Conservation (phyloP, 2,113 vertebrate genomes). For the Gavialis gangeticus region DNA sequence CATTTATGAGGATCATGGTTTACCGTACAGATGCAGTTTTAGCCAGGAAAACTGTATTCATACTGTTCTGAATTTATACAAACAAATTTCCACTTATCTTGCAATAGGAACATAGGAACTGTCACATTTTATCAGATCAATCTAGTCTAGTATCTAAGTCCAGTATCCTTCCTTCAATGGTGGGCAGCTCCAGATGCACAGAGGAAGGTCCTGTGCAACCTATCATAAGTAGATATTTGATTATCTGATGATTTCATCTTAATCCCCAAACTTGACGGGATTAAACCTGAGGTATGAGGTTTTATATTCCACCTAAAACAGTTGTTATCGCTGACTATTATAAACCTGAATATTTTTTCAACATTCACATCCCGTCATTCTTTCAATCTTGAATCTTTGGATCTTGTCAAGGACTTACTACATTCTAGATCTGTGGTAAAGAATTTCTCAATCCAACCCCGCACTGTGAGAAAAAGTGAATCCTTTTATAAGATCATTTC, state of each 20-base stretch:
- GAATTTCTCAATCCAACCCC: background rate
- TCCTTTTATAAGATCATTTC: background rate
- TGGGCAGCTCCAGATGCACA: background rate
- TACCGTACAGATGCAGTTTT: background rate
- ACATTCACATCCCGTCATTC: background rate
- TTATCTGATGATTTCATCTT: background rate
- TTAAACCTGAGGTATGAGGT: background rate
- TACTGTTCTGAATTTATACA: background rate
- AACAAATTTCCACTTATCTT: background rate
- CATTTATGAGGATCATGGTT: background rate
- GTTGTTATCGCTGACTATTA: background rate
- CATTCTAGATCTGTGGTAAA: rapidly evolving
- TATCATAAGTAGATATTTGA: background rate
- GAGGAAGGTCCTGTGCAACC: background rate
- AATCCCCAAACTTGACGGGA: background rate
- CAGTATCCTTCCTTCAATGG: background rate
- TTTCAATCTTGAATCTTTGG: background rate
- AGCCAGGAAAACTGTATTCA: background rate
- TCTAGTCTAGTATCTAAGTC: background rate
- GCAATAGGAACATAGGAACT: background rate
- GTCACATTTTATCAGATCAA: background rate
- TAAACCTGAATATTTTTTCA: background rate
- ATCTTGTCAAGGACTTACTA: background rate
- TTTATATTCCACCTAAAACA: background rate
- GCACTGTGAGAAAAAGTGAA: background rate